Percentiles rank a stretch among this genome's conserved stretches.
Conservation (phyloP, 2,888 invertebrate species). For the Polylopha cassiicola region DNA sequence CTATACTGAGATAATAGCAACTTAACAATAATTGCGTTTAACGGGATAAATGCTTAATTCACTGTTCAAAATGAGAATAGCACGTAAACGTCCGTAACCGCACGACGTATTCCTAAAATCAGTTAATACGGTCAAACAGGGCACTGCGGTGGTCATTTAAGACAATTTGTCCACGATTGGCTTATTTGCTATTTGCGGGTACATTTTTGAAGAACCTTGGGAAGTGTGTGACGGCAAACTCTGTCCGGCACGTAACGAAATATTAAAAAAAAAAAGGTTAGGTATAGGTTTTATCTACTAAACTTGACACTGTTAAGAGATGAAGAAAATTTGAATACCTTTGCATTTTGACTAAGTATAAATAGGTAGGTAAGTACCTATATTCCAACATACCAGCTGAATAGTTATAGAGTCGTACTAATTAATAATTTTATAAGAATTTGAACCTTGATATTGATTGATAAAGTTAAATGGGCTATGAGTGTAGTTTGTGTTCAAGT, state of each 20-base stretch:
- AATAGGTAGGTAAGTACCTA: too few relatives aligned
- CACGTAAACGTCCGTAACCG: constrained; percentile 10
- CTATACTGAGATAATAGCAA: too few relatives aligned
- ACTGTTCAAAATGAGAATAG: constrained; percentile 6
- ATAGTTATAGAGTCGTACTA: too few relatives aligned
- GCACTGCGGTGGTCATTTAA: constrained; percentile 60
- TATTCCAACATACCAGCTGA: too few relatives aligned
- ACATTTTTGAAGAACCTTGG: constrained; percentile 39
- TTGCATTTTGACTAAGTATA: too few relatives aligned
- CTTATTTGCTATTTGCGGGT: constrained; percentile 55
- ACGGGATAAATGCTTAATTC: constrained; percentile 2
- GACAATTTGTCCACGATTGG: constrained; percentile 58
- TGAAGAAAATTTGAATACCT: too few relatives aligned
- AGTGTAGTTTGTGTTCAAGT: too few relatives aligned
- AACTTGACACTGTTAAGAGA: too few relatives aligned
- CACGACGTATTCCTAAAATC: constrained; percentile 55
- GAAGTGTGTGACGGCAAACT: constrained; percentile 37
- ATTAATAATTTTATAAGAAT: too few relatives aligned
- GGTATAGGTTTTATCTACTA: too few relatives aligned
- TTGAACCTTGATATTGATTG: too few relatives aligned
- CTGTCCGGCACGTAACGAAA: constrained; percentile 35
- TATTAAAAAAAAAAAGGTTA: constrained; percentile 1
- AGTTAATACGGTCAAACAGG: constrained; percentile 61
- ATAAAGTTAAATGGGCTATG: too few relatives aligned
- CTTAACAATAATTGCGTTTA: constrained; percentile 6